Evolutionary conservation across 1,140 invertebrate species (phyloP).

Genomic region (Anoplophora glabripennis): DNA sequence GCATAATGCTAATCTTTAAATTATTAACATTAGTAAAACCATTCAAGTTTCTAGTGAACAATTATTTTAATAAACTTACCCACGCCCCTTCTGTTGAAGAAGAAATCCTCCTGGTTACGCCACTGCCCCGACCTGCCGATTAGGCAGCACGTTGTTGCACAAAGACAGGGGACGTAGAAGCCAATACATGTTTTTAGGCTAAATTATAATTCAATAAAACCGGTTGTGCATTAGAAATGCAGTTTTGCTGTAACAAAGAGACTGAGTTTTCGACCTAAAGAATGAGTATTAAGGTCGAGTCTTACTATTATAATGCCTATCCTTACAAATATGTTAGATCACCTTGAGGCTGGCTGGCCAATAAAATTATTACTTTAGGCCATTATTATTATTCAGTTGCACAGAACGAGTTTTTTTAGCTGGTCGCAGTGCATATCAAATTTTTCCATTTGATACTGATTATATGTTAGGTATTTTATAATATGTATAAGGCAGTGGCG

Average conservation of each 20-base stretch:
- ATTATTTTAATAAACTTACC: too few species aligned
- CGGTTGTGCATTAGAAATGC: slow-evolving; percentile 40
- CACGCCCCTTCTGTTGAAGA: too few species aligned
- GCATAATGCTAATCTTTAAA: too few species aligned
- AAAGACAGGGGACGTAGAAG: slow-evolving; percentile 1
- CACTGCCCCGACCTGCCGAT: background rate
- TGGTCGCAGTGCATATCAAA: background rate
- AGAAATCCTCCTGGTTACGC: too few species aligned
- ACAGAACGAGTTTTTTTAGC: slow-evolving; percentile 31
- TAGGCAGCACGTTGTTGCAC: background rate
- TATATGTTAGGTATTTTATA: too few species aligned
- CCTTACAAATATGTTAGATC: slow-evolving; percentile 44
- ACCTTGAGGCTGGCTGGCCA: slow-evolving; percentile 36
- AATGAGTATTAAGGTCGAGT: slow-evolving; percentile 41
- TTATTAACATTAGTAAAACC: too few species aligned
- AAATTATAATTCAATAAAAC: slow-evolving; percentile 42
- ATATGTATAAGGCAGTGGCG: too few species aligned
- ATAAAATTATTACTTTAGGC: slow-evolving; percentile 40
- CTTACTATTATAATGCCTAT: slow-evolving; percentile 36
- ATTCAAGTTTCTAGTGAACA: too few species aligned
- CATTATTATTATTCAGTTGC: slow-evolving; percentile 35
- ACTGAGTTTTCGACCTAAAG: slow-evolving; percentile 38
- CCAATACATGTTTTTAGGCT: slow-evolving; percentile 37
- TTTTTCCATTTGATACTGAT: too few species aligned
- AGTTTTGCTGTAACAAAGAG: slow-evolving; percentile 38